A percentile compares a stretch with the other conserved stretches of the same genome.
These are phyloP conservation scores for Ceyx erithaca DNA, from an alignment of 2,797 vertebrate species.

Conservation along the genomic window DNA sequence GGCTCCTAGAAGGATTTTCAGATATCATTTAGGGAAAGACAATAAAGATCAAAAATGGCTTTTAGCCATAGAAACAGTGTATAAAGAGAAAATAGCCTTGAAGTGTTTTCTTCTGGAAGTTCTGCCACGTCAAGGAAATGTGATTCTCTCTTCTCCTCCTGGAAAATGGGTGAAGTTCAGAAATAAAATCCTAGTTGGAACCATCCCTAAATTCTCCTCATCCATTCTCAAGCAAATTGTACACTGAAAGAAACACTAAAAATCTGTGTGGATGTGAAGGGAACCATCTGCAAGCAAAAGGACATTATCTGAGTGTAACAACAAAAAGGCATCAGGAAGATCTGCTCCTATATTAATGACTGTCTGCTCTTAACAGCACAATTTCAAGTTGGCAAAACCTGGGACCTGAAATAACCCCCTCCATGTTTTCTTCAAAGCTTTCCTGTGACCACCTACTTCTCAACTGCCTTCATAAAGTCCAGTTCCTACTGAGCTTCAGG, in stretches of 20 bases:
- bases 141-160: not conserved
- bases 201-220: not conserved
- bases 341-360: not conserved
- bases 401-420: not conserved
- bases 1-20: not conserved
- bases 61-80: not conserved
- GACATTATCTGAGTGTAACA: not conserved
- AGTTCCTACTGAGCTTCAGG: conserved; percentile 37
- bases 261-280: not conserved
- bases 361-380: not conserved
- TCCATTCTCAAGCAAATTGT: not conserved
- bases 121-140: not conserved
- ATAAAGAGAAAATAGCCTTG: not conserved
- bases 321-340: not conserved
- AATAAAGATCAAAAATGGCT: not conserved
- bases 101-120: not conserved
- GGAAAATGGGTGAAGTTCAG: not conserved
- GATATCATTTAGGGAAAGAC: not conserved
- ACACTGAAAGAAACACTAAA: not conserved
- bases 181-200: not conserved
- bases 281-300: conserved; percentile 14
- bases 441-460: not conserved
- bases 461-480: not conserved
- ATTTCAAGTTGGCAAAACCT: not conserved
- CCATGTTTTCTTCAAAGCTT: not conserved